These are phyloP conservation scores for Leptonema lineaticorne DNA, from an alignment of 1,140 invertebrate species.

Conservation along the genomic window DNA sequence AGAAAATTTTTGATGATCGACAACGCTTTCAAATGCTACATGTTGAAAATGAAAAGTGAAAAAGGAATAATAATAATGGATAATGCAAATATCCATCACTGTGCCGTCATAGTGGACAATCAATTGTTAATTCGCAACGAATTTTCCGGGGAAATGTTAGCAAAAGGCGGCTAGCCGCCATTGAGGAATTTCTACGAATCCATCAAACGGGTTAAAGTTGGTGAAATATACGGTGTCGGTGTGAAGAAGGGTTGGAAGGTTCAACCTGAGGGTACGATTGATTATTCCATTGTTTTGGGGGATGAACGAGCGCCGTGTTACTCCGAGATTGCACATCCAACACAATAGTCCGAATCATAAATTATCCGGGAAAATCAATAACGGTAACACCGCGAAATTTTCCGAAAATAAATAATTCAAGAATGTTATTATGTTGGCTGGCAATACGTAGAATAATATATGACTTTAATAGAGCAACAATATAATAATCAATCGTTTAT, in stretches of 20 bases:
- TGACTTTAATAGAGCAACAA: too few species aligned
- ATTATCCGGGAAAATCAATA: slow-evolving; percentile 12
- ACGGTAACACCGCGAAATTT: background rate
- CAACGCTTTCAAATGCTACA: too few species aligned
- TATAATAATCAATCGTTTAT: too few species aligned
- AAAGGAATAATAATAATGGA: too few species aligned
- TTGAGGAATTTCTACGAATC: slow-evolving; percentile 4
- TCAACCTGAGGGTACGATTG: background rate
- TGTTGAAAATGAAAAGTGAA: too few species aligned
- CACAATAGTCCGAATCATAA: slow-evolving; percentile 7
- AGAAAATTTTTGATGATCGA: too few species aligned
- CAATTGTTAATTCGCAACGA: slow-evolving; percentile 2
- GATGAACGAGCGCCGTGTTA: background rate
- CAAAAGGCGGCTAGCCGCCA: background rate
- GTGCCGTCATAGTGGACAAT: background rate
- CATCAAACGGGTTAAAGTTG: slow-evolving; percentile 7
- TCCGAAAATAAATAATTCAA: too few species aligned
- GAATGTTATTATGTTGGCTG: too few species aligned
- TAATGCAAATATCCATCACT: background rate
- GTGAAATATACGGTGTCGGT: background rate
- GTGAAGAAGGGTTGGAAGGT: too few species aligned
- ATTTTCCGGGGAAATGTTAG: too few species aligned
- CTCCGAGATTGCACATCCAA: slow-evolving; percentile 7
- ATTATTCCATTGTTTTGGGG: slow-evolving; percentile 8
- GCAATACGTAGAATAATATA: too few species aligned